A percentile compares a stretch with the other conserved stretches of the same genome.
Conservation (phyloP, 2,888 invertebrate genomes). For the Heliconius cydno region DNA sequence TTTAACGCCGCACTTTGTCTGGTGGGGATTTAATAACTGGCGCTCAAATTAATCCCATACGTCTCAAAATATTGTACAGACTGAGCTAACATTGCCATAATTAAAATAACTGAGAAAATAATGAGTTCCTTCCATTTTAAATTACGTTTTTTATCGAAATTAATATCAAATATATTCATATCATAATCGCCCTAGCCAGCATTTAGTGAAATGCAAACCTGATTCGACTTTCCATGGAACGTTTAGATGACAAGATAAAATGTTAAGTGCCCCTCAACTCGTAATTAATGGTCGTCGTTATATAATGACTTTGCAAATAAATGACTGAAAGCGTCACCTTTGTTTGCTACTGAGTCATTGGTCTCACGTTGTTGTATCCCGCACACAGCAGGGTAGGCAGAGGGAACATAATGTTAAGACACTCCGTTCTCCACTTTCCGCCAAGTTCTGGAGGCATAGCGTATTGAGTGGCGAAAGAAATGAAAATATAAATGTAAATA, state of each 20-base stretch:
- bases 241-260: constrained; percentile 38
- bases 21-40: too few species aligned
- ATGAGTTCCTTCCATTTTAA: neutral
- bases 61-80: too few species aligned
- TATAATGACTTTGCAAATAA: constrained; percentile 34
- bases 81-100: neutral
- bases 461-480: too few species aligned
- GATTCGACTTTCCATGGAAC: constrained; percentile 13
- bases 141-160: neutral
- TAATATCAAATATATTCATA: neutral
- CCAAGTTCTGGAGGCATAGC: too few species aligned
- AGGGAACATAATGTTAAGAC: too few species aligned
- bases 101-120: neutral
- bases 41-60: too few species aligned
- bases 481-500: too few species aligned
- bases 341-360: constrained; percentile 20
- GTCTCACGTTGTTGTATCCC: too few species aligned
- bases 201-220: constrained; percentile 13
- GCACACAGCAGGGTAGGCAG: too few species aligned
- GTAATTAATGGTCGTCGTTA: constrained; percentile 34
- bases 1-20: too few species aligned
- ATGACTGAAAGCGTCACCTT: constrained; percentile 34
- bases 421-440: too few species aligned
- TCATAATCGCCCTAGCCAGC: neutral
- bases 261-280: constrained; percentile 34